Base-by-base conservation (phyloP, 2,888 invertebrate species). In the Zaprionus obscuricornis region DNA sequence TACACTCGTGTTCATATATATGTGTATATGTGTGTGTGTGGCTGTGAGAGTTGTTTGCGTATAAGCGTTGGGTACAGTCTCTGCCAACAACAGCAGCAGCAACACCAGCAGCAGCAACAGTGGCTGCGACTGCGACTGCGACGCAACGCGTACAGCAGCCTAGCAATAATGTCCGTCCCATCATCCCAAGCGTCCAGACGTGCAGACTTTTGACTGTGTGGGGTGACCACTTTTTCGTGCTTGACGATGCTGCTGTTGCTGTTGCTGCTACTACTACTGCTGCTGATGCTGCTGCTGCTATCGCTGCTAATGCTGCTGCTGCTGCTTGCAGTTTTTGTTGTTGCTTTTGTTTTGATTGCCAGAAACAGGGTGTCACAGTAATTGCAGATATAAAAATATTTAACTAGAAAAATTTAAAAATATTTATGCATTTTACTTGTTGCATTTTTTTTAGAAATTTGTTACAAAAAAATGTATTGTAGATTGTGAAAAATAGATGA, bases 201-300 rank as follows among this genome's bases (percentile, higher is more conserved):
- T 74, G 64, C 85, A 85, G 82, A 85, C 78, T 79, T 85, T 85
- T 69, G 66, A 69, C 85, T 85, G 79, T 82, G 59, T 74, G 85
- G 78, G 78, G 78, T 82, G 72, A 82, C 79, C 83, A 79, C 83
- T 77, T 79, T 79, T 78, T 78, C 70, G 74, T 82, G 74, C 79
- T 78, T 73, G 63, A 59, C 74, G 74, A 65, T 72, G 62, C 64
- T 64, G 42, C 46, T 58, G 52, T 52, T 57, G 63, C 26, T 54
- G 50, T 36, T 47, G 24, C 34, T 18, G 31, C 24, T 18, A 31
- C 26, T 42, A 47, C 18, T 39, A 37, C 6, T 52, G 31, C 22
- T 29, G 59, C 26, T 29, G 33, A n/a, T 52, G 26, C 26, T 47
- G 42, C 52, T 31, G 10, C 11, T 43, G 43, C 33, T 29, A 8